Evolutionary conservation across 2,113 vertebrate genomes (phyloP).

Genomic region (Trachemys scripta): DNA sequence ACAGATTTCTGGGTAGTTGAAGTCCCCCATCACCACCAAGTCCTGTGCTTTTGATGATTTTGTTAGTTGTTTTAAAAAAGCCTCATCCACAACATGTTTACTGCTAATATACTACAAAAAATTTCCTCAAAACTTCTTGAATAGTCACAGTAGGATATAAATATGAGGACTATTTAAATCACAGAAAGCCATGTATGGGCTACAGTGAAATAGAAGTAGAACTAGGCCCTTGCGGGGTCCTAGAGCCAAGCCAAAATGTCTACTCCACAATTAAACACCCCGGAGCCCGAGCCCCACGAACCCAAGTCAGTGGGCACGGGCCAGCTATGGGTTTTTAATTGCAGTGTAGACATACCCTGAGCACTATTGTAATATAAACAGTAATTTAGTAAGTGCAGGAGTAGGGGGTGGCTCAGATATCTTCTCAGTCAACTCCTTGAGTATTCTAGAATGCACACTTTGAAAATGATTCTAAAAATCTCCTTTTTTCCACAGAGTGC

Average conservation of each 20-base stretch:
- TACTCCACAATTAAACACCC: background rate
- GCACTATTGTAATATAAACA: background rate
- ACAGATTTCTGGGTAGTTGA: too few relatives aligned
- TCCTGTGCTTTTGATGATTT: too few relatives aligned
- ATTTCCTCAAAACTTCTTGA: background rate
- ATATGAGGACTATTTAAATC: background rate
- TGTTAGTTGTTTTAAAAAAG: too few relatives aligned
- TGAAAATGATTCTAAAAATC: background rate
- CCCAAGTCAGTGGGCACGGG: background rate
- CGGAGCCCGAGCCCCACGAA: too few relatives aligned
- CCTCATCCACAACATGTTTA: background rate
- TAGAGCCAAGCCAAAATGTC: background rate
- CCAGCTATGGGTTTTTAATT: background rate
- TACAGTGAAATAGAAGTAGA: background rate
- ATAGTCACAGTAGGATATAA: background rate
- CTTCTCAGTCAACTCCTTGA: too few relatives aligned
- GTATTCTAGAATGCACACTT: background rate
- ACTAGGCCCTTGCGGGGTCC: background rate
- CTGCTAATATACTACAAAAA: background rate
- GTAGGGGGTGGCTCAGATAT: background rate
- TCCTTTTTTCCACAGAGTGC: conserved; percentile 83
- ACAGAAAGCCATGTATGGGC: background rate
- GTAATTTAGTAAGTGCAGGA: background rate
- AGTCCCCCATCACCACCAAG: too few relatives aligned
- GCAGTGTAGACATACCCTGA: background rate